phyloP scores from a whole-genome alignment of 2,113 vertebrate genomes.

The Typhlomys cinereus region DNA sequence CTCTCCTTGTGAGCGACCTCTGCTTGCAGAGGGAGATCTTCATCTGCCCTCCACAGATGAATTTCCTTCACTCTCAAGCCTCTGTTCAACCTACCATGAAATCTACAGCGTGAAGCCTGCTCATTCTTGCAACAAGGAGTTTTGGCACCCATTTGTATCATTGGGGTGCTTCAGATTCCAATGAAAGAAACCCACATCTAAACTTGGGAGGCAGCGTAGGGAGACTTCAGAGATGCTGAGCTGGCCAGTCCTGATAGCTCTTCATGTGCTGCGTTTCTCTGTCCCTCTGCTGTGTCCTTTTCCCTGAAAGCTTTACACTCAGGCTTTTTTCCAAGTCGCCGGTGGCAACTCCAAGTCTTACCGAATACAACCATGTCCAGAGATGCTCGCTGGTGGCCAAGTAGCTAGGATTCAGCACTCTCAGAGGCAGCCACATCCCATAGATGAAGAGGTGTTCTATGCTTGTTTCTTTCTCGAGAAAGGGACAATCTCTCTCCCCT shows the following conservation, averaged over 20 bases:
- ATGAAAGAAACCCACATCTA: not conserved
- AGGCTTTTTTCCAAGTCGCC: too few relatives aligned
- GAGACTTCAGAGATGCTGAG: not conserved
- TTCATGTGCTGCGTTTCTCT: not conserved
- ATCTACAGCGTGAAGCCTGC: not conserved
- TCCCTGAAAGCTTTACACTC: not conserved
- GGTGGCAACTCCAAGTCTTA: not conserved
- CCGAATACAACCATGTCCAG: too few relatives aligned
- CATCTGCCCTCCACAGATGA: not conserved
- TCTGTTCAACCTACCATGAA: not conserved
- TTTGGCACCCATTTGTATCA: not conserved
- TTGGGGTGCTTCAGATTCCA: not conserved
- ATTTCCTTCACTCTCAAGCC: not conserved
- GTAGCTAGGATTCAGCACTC: too few relatives aligned
- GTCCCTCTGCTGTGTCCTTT: not conserved
- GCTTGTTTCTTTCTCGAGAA: constrained; percentile 5
- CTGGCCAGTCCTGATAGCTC: too few relatives aligned
- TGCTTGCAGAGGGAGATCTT: not conserved
- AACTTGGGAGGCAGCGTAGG: not conserved
- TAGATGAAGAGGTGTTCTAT: not conserved
- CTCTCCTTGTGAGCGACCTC: not conserved
- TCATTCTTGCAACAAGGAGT: not conserved
- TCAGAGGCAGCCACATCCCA: not conserved
- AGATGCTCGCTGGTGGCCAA: too few relatives aligned
- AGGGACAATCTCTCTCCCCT: not conserved